Evolutionary conservation across 2,797 vertebrate species (phyloP).

Genomic region (Sciurus carolinensis): DNA sequence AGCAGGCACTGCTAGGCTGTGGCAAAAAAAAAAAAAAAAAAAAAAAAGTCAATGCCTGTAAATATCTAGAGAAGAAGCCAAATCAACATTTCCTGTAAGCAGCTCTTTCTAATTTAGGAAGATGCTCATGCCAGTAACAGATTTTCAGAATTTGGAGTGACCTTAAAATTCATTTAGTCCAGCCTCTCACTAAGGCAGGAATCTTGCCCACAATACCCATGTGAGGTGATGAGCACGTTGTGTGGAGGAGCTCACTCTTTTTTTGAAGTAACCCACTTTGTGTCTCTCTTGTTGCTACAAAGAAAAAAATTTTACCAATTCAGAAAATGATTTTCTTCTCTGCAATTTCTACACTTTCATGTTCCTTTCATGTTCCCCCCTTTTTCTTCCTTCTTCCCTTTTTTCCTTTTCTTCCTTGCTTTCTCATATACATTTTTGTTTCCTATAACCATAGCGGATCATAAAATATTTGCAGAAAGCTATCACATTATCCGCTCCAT

Average conservation of each 20-base stretch:
- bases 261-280: background rate
- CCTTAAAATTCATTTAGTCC: slow-evolving; percentile 36
- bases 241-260: background rate
- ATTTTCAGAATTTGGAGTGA: slow-evolving; percentile 40
- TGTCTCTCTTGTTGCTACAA: background rate
- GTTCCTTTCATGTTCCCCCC: background rate
- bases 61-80: slow-evolving; percentile 58
- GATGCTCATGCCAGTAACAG: slow-evolving; percentile 11
- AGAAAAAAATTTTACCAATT: background rate
- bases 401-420: too few relatives aligned
- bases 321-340: background rate
- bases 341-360: slow-evolving; percentile 10
- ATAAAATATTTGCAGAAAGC: slow-evolving; percentile 1
- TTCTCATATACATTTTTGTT: background rate
- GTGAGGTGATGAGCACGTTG: background rate
- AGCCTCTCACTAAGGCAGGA: background rate
- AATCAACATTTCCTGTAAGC: slow-evolving; percentile 67
- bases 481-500: too few relatives aligned
- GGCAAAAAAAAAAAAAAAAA: background rate
- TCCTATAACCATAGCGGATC: background rate
- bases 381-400: background rate
- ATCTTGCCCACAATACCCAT: background rate
- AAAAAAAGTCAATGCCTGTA: slow-evolving; percentile 21
- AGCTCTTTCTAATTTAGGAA: slow-evolving; percentile 66
- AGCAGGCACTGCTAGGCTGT: background rate